phyloP scores from a whole-genome alignment of 1,140 invertebrate species.

The Sycophaga agraensis region DNA sequence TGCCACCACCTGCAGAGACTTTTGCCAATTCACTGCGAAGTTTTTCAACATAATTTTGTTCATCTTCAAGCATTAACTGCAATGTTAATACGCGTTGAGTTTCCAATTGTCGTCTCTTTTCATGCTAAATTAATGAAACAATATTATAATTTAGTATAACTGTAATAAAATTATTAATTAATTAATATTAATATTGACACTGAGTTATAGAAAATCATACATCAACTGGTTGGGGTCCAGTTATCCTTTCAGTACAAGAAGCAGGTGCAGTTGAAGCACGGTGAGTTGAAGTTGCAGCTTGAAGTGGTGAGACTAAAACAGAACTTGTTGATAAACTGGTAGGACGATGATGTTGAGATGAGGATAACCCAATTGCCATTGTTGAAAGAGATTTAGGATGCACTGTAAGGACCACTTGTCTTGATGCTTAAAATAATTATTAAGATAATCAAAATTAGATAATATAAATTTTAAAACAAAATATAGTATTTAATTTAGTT shows the following conservation, averaged over 20 bases:
- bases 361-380: conserved; percentile 36
- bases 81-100: conserved; percentile 74
- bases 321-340: conserved; percentile 44
- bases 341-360: conserved; percentile 46
- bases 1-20: conserved; percentile 53
- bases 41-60: conserved; percentile 73
- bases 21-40: conserved; percentile 64
- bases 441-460: conserved; percentile 34
- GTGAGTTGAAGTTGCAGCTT: conserved; percentile 47
- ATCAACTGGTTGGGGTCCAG: conserved; percentile 86
- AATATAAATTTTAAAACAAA: conserved; percentile 4
- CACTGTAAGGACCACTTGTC: conserved; percentile 66
- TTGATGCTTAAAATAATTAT: conserved; percentile 60
- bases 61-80: conserved; percentile 78
- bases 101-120: conserved; percentile 76
- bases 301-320: conserved; percentile 47
- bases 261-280: conserved; percentile 49
- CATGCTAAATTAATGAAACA: conserved; percentile 60
- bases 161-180: neutral
- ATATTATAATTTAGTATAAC: too few species aligned
- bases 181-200: neutral
- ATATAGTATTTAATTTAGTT: neutral
- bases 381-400: conserved; percentile 57
- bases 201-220: too few species aligned
- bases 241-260: conserved; percentile 66